phyloP scores from a whole-genome alignment of 2,888 invertebrate species.

The Drosophila melanosoma region DNA sequence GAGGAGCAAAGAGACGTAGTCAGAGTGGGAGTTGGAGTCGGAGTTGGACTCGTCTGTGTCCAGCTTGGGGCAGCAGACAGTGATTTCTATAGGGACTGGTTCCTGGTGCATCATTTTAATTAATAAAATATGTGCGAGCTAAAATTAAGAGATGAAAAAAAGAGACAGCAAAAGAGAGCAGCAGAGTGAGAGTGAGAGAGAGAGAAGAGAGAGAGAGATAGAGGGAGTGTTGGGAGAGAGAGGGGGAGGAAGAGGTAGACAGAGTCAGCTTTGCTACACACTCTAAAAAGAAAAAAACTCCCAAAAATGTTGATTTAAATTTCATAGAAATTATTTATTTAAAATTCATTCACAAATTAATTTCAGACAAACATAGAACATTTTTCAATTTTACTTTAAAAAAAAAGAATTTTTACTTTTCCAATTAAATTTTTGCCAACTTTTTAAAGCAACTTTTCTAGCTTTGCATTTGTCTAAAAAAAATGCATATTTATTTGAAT shows the following conservation, averaged over 20 bases:
- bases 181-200: background rate
- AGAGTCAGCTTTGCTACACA: background rate
- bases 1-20: background rate
- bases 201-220: background rate
- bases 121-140: conserved; percentile 79
- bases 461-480: too few species aligned
- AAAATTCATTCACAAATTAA: too few species aligned
- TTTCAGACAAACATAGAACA: background rate
- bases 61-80: conserved; percentile 46
- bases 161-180: conserved; percentile 12
- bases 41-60: conserved; percentile 2
- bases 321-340: background rate
- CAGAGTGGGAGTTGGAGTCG: background rate
- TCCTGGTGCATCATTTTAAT: conserved; percentile 82
- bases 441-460: too few species aligned
- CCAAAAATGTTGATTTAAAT: background rate
- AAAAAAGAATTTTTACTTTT: too few species aligned
- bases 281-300: too few species aligned
- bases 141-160: conserved; percentile 52
- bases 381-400: background rate
- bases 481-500: too few species aligned
- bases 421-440: too few species aligned
- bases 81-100: conserved; percentile 82
- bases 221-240: background rate
- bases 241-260: too few species aligned